Base-by-base conservation (phyloP, 2,113 vertebrate species). In the Condylura cristata region DNA sequence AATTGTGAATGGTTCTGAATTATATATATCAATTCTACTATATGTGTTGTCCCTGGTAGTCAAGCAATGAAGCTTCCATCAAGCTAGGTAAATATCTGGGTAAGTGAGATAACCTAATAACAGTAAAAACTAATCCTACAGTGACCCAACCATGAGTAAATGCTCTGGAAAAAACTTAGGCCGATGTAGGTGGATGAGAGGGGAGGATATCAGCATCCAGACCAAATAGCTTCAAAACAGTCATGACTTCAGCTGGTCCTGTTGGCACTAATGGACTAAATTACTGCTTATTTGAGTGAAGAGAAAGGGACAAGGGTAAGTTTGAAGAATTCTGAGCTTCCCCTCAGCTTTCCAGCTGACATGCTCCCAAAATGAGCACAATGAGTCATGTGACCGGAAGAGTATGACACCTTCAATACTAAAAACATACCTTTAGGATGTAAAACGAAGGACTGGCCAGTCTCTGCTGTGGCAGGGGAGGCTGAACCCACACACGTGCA, bases 1-100 rank as follows among this genome's bases (percentile, higher is more conserved):
- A 94, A 70, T 93, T 76, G 72, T 48, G 66, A 95, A 41, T 26
- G 9, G 34, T 56, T 74, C 83, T 56, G 53, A 84, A 87, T 91
- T 48, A 71, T 79, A 75, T 48, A 46, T 79, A 91, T 93, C 70
- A n/a, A 1, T 65, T 61, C 39, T 44, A 51, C n/a, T 66, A 3
- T 41, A 3, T 9, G 28, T 9, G 5, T 84, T 78, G 51, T 70
- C 61, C 34, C 76, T 30, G 6, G 34, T 76, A 24, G 24, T 71
- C 66, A 68, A 44, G 17, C 51, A 17, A 70, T 86, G 39, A 84
- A 65, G 26, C 76, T 66, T 80, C 70, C 24, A 89, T 61, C 87
- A 39, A 32, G 13, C 28, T 16, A 91, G 26, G 44, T 53, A 60
- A 79, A 87, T 79, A 76, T 56, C 66, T 84, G 70, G 76, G 41